Evolutionary conservation across 2,888 invertebrate species (phyloP).

Genomic region (Dasypolia templi): DNA sequence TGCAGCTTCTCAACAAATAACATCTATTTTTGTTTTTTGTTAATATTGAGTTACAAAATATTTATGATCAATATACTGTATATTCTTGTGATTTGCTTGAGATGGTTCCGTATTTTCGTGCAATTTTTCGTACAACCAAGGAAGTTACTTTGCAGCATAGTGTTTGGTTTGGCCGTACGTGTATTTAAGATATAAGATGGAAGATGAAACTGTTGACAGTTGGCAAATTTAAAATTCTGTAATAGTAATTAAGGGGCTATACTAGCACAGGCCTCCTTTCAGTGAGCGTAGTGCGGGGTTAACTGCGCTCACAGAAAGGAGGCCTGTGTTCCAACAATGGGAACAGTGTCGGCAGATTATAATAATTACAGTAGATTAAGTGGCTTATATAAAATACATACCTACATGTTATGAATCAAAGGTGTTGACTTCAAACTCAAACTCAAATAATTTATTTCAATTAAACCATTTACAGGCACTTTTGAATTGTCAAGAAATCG

Average conservation of each 20-base stretch:
- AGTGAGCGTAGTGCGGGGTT: too few species aligned
- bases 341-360: neutral
- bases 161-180: neutral
- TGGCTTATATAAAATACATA: too few species aligned
- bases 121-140: neutral
- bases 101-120: neutral
- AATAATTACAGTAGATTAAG: too few species aligned
- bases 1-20: constrained; percentile 1
- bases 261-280: too few species aligned
- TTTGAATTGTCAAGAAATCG: too few species aligned
- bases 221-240: neutral
- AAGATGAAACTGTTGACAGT: neutral
- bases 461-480: too few species aligned
- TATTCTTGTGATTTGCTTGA: neutral
- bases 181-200: neutral
- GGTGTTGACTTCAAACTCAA: too few species aligned
- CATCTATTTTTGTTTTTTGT: constrained; percentile 7
- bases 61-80: neutral
- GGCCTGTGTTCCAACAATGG: neutral
- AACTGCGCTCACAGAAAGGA: neutral
- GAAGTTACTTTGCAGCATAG: neutral
- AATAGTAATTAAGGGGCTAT: neutral
- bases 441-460: too few species aligned
- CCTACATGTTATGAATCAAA: too few species aligned
- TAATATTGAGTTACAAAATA: neutral